Evolutionary conservation across 2,113 vertebrate genomes (phyloP).

Genomic region (Zosterops pallidus): DNA sequence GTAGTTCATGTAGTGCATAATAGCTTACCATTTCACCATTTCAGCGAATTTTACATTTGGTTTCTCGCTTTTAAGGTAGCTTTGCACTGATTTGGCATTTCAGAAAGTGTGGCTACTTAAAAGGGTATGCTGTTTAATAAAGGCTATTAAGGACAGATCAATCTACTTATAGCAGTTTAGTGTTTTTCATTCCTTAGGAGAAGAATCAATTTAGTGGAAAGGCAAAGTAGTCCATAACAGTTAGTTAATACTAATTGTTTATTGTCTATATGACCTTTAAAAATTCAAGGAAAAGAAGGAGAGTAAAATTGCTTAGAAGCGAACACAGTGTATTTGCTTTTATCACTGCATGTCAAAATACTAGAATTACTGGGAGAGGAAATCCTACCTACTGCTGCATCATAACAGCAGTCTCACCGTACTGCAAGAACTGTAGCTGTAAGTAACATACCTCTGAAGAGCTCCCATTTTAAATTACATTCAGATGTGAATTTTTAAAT

Average conservation of each 20-base stretch:
- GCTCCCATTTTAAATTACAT: neutral
- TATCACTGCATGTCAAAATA: neutral
- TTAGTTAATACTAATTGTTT: neutral
- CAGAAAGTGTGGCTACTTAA: neutral
- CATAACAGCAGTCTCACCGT: accelerated
- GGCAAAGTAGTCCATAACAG: neutral
- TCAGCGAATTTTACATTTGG: neutral
- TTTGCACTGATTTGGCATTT: neutral
- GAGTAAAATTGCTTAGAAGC: neutral
- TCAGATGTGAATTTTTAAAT: neutral
- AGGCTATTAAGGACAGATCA: slow-evolving; percentile 17
- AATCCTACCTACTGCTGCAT: neutral
- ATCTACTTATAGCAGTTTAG: neutral
- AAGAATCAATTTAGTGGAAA: slow-evolving; percentile 26
- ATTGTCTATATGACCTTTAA: slow-evolving; percentile 35
- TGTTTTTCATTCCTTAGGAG: slow-evolving; percentile 24
- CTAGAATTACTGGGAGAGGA: neutral
- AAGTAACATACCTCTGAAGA: neutral
- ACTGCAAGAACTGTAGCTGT: neutral
- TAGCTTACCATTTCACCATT: neutral
- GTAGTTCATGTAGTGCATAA: neutral
- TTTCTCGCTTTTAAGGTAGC: neutral
- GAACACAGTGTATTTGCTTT: neutral
- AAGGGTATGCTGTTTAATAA: neutral
- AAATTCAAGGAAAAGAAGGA: neutral